Base-by-base conservation (phyloP, 2,888 invertebrate species). In the Drosophila prostipennis region DNA sequence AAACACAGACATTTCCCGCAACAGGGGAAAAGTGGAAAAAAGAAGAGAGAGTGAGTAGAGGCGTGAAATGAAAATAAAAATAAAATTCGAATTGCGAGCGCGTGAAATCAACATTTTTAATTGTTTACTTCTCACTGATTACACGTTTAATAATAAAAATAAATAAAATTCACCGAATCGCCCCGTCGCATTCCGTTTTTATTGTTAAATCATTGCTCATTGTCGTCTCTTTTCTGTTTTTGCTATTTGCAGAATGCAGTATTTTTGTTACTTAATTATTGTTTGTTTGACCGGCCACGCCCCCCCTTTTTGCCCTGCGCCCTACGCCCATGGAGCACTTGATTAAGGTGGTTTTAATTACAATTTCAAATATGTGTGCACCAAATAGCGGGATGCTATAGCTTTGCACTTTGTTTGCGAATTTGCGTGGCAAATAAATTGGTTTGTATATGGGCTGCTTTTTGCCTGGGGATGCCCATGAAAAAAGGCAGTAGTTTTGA, bases 121-220 rank as follows among this genome's bases (percentile, higher is more conserved):
- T 72, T 77, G 79, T 79, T 79, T 77, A 60, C 70, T 75, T 79
- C 73, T 57, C 71, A 79, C 73, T 79, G 79, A 79, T 79, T 79
- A 79, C 77, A 71, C 65, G 74, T 70, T 72, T 77, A 74, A 78
- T 74, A 78, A 77, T 64, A 72, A 70, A 74, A 71, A 72, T 71
- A 76, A 76, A 76, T 76, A 73, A 56, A 72, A 76, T 68, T 59
- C 56, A 57, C 19, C 26, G 46, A 42, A 56, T 13, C 36, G 37
- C 16, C 37, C 10, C 29, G 5, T 10, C 45, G 5, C n/a, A 72
- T 72, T 54, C 34, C 43, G 63, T 70, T 74, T 74, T 69, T 67
- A 72, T 67, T 75, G 57, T 63, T 69, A 65, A 72, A 75, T 60
- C 51, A 71, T 67, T 75, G 67, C 42, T 56, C 61, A 56, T 69